These are phyloP conservation scores for Antechinus flavipes DNA, from an alignment of 2,113 vertebrate species.

Conservation along the genomic window DNA sequence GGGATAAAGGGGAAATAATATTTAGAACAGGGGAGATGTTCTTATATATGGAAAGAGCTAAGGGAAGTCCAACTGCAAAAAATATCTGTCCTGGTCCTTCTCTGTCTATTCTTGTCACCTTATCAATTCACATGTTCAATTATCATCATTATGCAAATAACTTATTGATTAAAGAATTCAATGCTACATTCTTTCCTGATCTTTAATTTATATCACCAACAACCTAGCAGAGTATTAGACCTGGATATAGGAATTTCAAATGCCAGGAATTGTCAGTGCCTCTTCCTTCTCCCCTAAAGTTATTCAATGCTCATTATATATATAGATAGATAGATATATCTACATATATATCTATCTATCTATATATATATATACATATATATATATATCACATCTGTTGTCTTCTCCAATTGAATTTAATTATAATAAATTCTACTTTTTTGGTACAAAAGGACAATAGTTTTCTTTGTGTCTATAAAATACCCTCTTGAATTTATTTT, in stretches of 20 bases:
- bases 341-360: no score
- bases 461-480: neutral
- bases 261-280: no score
- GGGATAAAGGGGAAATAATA: neutral
- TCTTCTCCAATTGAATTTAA: no score
- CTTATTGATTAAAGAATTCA: neutral
- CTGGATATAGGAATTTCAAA: no score
- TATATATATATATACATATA: no score
- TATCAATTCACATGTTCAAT: neutral
- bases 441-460: neutral
- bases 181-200: no score
- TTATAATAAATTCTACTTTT: neutral
- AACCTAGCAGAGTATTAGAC: no score
- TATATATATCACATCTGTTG: no score
- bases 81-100: neutral
- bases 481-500: neutral
- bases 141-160: neutral
- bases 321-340: no score
- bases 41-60: neutral
- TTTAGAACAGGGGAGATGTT: neutral
- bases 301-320: no score
- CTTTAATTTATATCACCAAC: no score
- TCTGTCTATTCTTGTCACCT: neutral
- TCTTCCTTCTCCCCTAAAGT: no score
- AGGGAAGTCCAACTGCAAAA: neutral